These are phyloP conservation scores for Jacana jacana DNA, from an alignment of 2,113 vertebrate species.

Conservation along the genomic window DNA sequence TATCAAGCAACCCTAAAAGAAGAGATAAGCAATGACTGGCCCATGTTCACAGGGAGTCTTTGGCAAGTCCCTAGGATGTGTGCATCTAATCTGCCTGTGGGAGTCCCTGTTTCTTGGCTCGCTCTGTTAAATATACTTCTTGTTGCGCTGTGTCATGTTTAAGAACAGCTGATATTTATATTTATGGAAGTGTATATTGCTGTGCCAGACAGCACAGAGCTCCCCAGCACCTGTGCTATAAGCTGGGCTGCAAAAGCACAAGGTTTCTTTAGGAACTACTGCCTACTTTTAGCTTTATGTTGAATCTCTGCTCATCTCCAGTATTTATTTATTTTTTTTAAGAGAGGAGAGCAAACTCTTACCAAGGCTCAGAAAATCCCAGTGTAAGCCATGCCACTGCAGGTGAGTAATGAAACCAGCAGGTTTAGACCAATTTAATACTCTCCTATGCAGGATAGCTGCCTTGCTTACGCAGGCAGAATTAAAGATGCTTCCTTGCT, in stretches of 20 bases:
- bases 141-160: background rate
- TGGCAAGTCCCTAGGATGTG: background rate
- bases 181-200: conserved; percentile 27
- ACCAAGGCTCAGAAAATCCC: conserved; percentile 44
- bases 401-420: conserved; percentile 34
- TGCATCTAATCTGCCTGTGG: conserved; percentile 8
- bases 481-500: background rate
- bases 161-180: conserved; percentile 62
- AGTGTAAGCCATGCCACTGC: background rate
- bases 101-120: conserved; percentile 29
- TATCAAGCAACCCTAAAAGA: background rate
- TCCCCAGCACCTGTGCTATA: conserved; percentile 48
- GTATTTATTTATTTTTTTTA: background rate
- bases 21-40: background rate
- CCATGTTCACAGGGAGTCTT: background rate
- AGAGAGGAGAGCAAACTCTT: conserved; percentile 42
- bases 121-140: background rate
- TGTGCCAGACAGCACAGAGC: conserved; percentile 36
- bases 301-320: background rate
- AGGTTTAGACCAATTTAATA: background rate
- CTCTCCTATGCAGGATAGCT: background rate
- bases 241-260: conserved; percentile 57
- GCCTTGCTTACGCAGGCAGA: background rate
- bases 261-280: background rate
- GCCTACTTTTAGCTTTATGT: conserved; percentile 12